Percentiles rank a stretch among this genome's conserved stretches.
phyloP scores from a whole-genome alignment of 2,797 vertebrate genomes.

The Enteromius fasciolatus region DNA sequence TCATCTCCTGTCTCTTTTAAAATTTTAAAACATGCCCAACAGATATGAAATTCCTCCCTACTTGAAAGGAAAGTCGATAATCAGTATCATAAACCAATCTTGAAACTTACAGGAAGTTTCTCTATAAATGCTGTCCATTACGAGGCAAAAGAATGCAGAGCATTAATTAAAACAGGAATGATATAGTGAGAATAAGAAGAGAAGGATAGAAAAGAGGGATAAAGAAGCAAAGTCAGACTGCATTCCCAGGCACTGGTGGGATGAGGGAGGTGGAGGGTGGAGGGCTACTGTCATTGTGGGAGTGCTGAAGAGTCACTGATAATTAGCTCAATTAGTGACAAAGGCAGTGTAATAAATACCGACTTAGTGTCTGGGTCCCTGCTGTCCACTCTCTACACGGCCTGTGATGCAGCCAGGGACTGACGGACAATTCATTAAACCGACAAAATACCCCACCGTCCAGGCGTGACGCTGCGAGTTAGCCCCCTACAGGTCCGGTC shows the following conservation, averaged over 20 bases:
- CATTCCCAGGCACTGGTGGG: slow-evolving; percentile 77
- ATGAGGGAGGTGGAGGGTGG: slow-evolving; percentile 57
- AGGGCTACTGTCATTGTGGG: slow-evolving; percentile 87
- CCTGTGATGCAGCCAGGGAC: slow-evolving; percentile 92
- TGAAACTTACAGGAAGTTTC: slow-evolving; percentile 29
- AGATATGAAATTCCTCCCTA: slow-evolving; percentile 31
- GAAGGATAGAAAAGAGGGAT: slow-evolving; percentile 53
- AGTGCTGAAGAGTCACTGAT: slow-evolving; percentile 98
- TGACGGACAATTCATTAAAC: slow-evolving; percentile 99
- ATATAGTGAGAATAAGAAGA: slow-evolving; percentile 51
- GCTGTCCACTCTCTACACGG: slow-evolving; percentile 94
- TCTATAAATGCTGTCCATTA: slow-evolving; percentile 35
- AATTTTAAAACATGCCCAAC: not conserved
- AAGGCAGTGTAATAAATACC: slow-evolving; percentile 99
- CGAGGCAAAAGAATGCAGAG: slow-evolving; percentile 31
- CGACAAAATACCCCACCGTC: slow-evolving; percentile 97
- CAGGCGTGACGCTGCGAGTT: slow-evolving; percentile 99
- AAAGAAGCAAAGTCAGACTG: slow-evolving; percentile 69
- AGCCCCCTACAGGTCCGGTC: slow-evolving; percentile 91
- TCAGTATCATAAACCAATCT: slow-evolving; percentile 19
- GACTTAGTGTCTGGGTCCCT: slow-evolving; percentile 99
- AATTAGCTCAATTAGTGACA: slow-evolving; percentile 99
- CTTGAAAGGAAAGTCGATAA: slow-evolving; percentile 41
- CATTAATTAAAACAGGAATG: slow-evolving; percentile 34
- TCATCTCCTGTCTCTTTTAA: not conserved